Base-by-base conservation (phyloP, 1,140 invertebrate genomes). In the Drosophila mayri region DNA sequence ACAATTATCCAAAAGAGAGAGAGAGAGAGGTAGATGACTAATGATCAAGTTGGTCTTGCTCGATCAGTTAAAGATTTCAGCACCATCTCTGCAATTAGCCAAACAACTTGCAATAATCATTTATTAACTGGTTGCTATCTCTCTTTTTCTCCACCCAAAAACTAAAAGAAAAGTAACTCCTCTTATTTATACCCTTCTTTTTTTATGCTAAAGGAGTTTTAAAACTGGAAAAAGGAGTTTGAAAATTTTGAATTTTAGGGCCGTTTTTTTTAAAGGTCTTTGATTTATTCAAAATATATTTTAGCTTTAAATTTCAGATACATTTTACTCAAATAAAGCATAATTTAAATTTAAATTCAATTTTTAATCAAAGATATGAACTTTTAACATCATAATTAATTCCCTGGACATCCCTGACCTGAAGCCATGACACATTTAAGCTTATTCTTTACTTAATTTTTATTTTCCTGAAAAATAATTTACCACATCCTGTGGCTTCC, bases 41-140 rank as follows among this genome's bases (percentile, higher is more conserved):
- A 77, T 77, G 74, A 50, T 16, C 20, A 38, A 52, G 50, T 47
- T 47, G 41, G 49, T 71, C 49, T 67, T 67, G 38, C 40, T 44
- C 38, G 54, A 76, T 67, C 57, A 32, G 64, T 46, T 77, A 57
- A 77, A 44, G 66, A 44, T 58, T 77, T 77, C 74, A 77, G 64
- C 73, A 77, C 65, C 64, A 78, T 70, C 64, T 62, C 65, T 44
- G 40, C 73, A 77, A 76, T 77, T 76, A 68, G 72, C 62, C 62
- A 61, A 75, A 44, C 61, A 76, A 76, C 72, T 60, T 40, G 72
- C 72, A 16, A 66, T 66, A 67, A 66, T 76, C 73, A 76, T 76
- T 76, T 76, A 60, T 76, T 76, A 76, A 76, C 72, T 71, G 64
- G 32, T 57, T 57, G 40, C 44, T 47, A 46, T 30, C 30, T 18